Percentiles rank a stretch among this genome's conserved stretches.
Conservation (phyloP, 2,113 vertebrate species). For the Tonatia bakeri region DNA sequence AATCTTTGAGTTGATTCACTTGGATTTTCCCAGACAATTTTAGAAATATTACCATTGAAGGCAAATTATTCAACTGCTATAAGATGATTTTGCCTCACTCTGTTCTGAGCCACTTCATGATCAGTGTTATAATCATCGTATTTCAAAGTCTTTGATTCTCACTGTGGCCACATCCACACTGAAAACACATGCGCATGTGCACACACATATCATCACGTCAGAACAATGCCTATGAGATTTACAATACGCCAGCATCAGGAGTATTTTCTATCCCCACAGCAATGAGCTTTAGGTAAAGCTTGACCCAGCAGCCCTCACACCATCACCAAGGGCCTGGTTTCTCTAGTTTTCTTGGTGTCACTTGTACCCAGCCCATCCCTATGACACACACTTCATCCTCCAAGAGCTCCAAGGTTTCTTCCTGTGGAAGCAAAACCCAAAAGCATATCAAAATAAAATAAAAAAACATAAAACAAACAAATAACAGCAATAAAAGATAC, state of each 20-base stretch:
- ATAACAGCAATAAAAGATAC: not conserved
- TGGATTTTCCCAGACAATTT: not conserved
- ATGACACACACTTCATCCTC: not conserved
- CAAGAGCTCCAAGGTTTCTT: not conserved
- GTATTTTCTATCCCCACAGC: not conserved
- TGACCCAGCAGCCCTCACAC: not conserved
- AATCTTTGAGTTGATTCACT: not conserved
- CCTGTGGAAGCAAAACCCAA: not conserved
- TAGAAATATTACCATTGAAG: not conserved
- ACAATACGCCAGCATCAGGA: not conserved
- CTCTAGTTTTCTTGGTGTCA: not conserved
- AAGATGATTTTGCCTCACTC: not conserved
- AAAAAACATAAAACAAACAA: not conserved
- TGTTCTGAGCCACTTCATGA: not conserved
- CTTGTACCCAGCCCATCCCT: not conserved
- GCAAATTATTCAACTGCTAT: not conserved
- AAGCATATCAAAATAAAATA: not conserved
- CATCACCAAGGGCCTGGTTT: not conserved
- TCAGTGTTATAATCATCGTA: not conserved
- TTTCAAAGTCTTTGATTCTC: not conserved
- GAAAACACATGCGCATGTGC: not conserved
- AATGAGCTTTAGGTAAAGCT: not conserved
- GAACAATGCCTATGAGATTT: not conserved
- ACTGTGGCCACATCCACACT: not conserved
- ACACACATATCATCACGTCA: not conserved